These are phyloP conservation scores for Calcarius ornatus DNA, from an alignment of 2,113 vertebrate genomes.

Conservation along the genomic window DNA sequence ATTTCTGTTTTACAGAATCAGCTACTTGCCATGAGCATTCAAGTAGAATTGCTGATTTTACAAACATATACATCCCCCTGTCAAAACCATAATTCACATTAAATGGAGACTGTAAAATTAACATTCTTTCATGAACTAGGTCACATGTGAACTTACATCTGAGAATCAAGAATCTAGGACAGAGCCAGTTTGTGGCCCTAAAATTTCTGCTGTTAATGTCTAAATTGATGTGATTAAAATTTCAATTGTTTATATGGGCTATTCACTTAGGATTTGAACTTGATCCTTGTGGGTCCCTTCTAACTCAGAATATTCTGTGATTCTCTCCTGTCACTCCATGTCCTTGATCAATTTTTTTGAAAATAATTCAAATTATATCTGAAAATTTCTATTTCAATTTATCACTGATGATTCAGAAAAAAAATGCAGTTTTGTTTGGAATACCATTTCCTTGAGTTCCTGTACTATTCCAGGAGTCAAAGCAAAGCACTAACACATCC, in stretches of 20 bases:
- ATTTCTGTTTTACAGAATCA: background rate
- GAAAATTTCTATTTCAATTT: background rate
- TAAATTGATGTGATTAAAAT: background rate
- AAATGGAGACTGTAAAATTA: background rate
- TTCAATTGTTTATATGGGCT: background rate
- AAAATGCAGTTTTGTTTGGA: background rate
- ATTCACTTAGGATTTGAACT: background rate
- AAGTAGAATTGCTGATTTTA: conserved; percentile 7
- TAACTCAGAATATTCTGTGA: background rate
- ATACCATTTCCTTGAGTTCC: background rate
- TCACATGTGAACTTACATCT: background rate
- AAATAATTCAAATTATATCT: background rate
- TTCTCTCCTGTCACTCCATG: background rate
- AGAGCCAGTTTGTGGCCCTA: background rate
- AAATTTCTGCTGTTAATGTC: background rate
- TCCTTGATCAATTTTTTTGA: background rate
- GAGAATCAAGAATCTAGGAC: background rate
- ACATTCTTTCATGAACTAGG: background rate
- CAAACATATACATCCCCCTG: background rate
- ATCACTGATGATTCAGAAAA: background rate
- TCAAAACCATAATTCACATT: background rate
- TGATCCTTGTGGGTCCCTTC: background rate
- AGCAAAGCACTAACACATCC: background rate
- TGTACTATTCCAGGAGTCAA: background rate
- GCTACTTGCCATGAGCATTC: background rate